These are phyloP conservation scores for Emys orbicularis DNA, from an alignment of 2,797 vertebrate species.

Conservation along the genomic window DNA sequence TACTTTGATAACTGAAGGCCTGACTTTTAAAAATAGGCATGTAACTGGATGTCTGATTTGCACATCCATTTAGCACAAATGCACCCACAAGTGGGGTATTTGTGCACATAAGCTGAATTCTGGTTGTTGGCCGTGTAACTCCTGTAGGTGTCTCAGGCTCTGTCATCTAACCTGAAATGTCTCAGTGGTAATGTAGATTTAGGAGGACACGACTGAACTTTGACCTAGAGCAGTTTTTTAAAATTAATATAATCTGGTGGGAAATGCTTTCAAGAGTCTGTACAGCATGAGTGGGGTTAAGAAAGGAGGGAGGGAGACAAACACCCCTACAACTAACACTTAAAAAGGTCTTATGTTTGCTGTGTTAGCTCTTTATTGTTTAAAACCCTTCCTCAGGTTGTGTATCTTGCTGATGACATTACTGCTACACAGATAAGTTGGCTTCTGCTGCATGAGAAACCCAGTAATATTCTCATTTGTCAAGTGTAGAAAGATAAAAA, in stretches of 20 bases:
- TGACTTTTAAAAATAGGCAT: neutral
- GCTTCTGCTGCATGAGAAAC: neutral
- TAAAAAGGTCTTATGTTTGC: rapidly evolving
- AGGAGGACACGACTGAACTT: neutral
- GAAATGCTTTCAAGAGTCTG: neutral
- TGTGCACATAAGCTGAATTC: neutral
- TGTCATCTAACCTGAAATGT: neutral
- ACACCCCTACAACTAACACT: neutral
- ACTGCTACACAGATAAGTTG: neutral
- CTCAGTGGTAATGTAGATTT: neutral
- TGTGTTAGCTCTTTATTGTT: rapidly evolving
- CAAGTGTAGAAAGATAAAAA: neutral
- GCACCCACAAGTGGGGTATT: rapidly evolving
- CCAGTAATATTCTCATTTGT: neutral
- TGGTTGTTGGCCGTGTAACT: too few relatives aligned
- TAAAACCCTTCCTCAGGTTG: rapidly evolving
- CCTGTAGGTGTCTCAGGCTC: neutral
- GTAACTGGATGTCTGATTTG: neutral
- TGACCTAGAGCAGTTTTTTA: rapidly evolving
- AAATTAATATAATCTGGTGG: neutral
- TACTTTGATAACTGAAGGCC: neutral
- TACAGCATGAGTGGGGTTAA: rapidly evolving
- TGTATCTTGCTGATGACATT: rapidly evolving
- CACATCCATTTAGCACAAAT: rapidly evolving
- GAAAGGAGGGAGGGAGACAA: neutral